Evolutionary conservation across 2,113 vertebrate species (phyloP), one percentile per base, ranked within the genome.

Genomic region (Procavia capensis): DNA sequence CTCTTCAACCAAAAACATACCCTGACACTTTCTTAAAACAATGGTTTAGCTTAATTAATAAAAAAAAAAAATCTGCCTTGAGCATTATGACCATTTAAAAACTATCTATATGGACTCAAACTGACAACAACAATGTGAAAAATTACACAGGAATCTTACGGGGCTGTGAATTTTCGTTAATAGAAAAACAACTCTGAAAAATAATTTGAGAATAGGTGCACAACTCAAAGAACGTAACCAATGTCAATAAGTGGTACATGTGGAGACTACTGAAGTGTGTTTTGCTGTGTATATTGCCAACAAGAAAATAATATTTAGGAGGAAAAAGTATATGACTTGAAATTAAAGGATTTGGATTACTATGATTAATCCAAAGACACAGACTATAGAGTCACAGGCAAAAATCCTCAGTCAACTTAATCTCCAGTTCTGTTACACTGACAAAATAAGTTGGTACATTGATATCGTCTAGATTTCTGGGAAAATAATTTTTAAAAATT

Each of bases 371-470:
- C 50, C 47, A 93, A 85, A 85, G 76, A 34, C 88, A 16, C 31
- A 70, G 16, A 93, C 88, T 22, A 6, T 2, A 75, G 31, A 96
- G 13, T 93, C 87, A 31, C 9, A 89, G 13, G 27, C 50, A 45
- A 78, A 88, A 96, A 86, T 43, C 27, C 39, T 66, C 41, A 84
- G 9, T 59, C 59, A 93, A 61, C 47, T 88, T 95, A 92, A 50
- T 63, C 27, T 87, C 80, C 36, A 86, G 24, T 88, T 93, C 25
- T 83, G 36, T 75, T 59, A 94, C 61, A 43, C 9, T 63, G 70
- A 76, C 17, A 68, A 91, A 76, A 79, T 68, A 50, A 78, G 39
- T 31, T 78, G 16, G 6, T 76, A 17, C 14, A 93, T 25, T 78
- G 68, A 59, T 47, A 83, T 27, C 36, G 20, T 68, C 82, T 82